phyloP scores from a whole-genome alignment of 1,140 invertebrate species.

The Pogonognathellus flavescens region DNA sequence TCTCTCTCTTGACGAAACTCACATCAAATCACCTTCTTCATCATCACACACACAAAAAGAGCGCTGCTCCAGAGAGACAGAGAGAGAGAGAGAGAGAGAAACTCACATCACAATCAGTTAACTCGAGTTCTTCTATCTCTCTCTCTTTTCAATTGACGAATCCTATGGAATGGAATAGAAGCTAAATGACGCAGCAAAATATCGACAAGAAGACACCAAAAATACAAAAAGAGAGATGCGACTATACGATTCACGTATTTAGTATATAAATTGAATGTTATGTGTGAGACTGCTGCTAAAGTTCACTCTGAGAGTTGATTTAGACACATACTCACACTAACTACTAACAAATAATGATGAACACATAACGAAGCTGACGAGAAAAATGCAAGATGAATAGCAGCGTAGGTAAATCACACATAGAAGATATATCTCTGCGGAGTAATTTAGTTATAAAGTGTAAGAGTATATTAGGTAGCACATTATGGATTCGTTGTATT shows the following conservation, averaged over 20 bases:
- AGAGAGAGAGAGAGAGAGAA: slow-evolving; percentile 4
- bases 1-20: neutral
- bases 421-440: too few relatives aligned
- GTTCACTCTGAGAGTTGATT: too few relatives aligned
- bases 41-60: neutral
- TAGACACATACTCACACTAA: neutral
- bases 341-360: neutral
- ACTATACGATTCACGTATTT: slow-evolving; percentile 11
- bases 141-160: slow-evolving; percentile 19
- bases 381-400: neutral
- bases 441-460: too few relatives aligned
- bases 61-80: neutral
- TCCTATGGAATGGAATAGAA: slow-evolving; percentile 6
- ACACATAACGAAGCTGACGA: slow-evolving; percentile 29
- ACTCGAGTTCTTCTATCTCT: neutral
- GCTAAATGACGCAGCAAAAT: slow-evolving; percentile 46
- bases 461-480: neutral
- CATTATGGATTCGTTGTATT: neutral
- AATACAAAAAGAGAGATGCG: slow-evolving; percentile 30
- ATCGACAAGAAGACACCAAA: slow-evolving; percentile 46
- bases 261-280: neutral
- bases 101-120: slow-evolving; percentile 21
- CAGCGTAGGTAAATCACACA: too few relatives aligned
- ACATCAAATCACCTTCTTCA: neutral
- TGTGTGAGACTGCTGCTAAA: neutral